phyloP scores from a whole-genome alignment of 2,797 vertebrate species.

The Oryzias dopingdopingensis region DNA sequence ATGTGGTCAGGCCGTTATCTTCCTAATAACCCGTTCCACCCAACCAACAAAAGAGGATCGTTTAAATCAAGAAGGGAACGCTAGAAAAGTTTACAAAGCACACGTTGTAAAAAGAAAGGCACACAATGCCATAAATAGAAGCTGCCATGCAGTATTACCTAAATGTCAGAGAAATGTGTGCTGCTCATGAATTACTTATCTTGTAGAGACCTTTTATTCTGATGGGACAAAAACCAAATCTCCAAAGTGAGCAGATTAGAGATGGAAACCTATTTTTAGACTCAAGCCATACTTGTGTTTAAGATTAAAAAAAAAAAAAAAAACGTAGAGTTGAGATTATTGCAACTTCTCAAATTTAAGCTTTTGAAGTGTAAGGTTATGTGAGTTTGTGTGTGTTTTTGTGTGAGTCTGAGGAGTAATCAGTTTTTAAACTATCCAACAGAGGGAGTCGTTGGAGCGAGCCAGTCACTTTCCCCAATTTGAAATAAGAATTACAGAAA shows the following conservation, averaged over 20 bases:
- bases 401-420: neutral
- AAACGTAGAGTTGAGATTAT: neutral
- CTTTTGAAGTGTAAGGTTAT: no score
- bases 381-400: neutral
- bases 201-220: neutral
- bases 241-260: neutral
- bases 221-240: neutral
- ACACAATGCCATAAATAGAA: constrained; percentile 26
- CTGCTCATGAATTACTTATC: neutral
- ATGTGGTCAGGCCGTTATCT: constrained; percentile 7
- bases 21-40: neutral
- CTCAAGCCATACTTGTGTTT: neutral
- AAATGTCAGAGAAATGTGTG: constrained; percentile 9
- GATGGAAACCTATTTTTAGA: neutral
- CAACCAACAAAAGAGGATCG: neutral
- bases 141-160: constrained; percentile 15
- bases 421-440: constrained; percentile 21
- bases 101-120: constrained; percentile 14
- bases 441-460: constrained; percentile 38
- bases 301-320: neutral
- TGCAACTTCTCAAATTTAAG: neutral
- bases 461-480: neutral
- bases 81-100: constrained; percentile 1
- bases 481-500: neutral
- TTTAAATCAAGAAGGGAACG: constrained; percentile 5